A percentile compares a stretch with the other conserved stretches of the same genome.
These are phyloP conservation scores for Schlechtendalia chinensis DNA, from an alignment of 1,140 invertebrate species.

Conservation along the genomic window DNA sequence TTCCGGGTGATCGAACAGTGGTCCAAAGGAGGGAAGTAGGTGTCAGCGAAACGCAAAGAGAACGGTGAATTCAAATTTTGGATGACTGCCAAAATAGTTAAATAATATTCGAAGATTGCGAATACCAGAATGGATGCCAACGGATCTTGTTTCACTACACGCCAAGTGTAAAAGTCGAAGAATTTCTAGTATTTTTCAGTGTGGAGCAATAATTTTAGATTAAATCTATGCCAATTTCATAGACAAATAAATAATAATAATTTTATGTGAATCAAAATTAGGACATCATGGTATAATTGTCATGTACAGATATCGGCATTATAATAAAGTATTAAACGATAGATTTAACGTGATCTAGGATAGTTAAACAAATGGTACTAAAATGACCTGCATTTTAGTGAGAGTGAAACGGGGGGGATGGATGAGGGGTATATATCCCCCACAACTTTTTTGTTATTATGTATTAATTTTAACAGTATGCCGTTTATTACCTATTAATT, in stretches of 20 bases:
- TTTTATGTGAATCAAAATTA: background rate
- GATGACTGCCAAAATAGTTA: conserved; percentile 8
- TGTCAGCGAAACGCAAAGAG: too few species aligned
- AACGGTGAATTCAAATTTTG: background rate
- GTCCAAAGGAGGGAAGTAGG: too few species aligned
- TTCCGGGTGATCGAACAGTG: background rate
- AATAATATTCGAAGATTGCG: background rate
- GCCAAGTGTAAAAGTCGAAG: background rate
- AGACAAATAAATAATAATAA: background rate
- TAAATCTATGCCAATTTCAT: background rate
- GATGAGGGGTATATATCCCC: too few species aligned
- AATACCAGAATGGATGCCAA: background rate
- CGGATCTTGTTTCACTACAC: too few species aligned
- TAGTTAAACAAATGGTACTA: too few species aligned
- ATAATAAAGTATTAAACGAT: background rate
- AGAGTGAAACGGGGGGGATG: too few species aligned
- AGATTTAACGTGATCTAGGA: too few species aligned
- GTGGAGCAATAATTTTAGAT: background rate
- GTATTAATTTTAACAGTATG: too few species aligned
- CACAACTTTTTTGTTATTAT: too few species aligned
- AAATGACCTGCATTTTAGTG: too few species aligned
- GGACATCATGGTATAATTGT: background rate
- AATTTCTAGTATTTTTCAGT: background rate
- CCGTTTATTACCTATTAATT: too few species aligned
- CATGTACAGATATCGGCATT: too few species aligned